These are phyloP conservation scores for Drosophila cyrtoloma DNA, from an alignment of 2,888 invertebrate species.

Conservation along the genomic window DNA sequence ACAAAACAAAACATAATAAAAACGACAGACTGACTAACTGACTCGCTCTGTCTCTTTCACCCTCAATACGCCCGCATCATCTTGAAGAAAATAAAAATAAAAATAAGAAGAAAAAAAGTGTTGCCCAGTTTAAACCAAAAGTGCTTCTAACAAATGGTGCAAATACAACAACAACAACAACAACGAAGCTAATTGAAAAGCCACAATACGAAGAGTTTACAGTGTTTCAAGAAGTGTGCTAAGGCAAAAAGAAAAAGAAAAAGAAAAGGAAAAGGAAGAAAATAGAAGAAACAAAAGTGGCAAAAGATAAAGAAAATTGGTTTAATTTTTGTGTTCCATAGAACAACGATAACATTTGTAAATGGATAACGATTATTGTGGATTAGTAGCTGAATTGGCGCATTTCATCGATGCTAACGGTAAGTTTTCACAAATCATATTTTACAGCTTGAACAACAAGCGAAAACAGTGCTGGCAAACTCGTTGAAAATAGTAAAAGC, in stretches of 20 bases:
- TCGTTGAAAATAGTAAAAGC: slow-evolving; percentile 31
- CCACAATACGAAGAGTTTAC: slow-evolving; percentile 9
- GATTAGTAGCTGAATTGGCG: slow-evolving; percentile 73
- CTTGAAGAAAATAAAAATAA: background rate
- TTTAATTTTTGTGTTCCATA: background rate
- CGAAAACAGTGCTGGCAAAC: slow-evolving; percentile 39
- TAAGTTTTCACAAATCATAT: slow-evolving; percentile 37
- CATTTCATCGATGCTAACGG: slow-evolving; percentile 69
- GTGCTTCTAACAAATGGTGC: slow-evolving; percentile 44
- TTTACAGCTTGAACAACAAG: background rate
- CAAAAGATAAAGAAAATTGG: slow-evolving; percentile 6
- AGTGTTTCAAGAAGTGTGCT: slow-evolving; percentile 18
- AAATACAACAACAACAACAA: slow-evolving; percentile 15
- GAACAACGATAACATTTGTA: slow-evolving; percentile 31
- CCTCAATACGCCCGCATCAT: slow-evolving; percentile 29
- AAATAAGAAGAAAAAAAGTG: slow-evolving; percentile 10
- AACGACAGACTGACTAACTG: slow-evolving; percentile 30
- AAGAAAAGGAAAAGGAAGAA: slow-evolving; percentile 5
- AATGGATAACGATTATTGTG: slow-evolving; percentile 71
- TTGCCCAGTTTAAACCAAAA: slow-evolving; percentile 26
- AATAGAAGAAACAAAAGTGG: slow-evolving; percentile 6
- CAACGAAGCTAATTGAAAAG: slow-evolving; percentile 20
- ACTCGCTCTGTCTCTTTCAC: slow-evolving; percentile 12
- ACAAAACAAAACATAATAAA: slow-evolving; percentile 1
- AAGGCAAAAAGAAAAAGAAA: slow-evolving; percentile 10